Evolutionary conservation across 1,140 invertebrate genomes (phyloP).

Genomic region (Atta cephalotes): DNA sequence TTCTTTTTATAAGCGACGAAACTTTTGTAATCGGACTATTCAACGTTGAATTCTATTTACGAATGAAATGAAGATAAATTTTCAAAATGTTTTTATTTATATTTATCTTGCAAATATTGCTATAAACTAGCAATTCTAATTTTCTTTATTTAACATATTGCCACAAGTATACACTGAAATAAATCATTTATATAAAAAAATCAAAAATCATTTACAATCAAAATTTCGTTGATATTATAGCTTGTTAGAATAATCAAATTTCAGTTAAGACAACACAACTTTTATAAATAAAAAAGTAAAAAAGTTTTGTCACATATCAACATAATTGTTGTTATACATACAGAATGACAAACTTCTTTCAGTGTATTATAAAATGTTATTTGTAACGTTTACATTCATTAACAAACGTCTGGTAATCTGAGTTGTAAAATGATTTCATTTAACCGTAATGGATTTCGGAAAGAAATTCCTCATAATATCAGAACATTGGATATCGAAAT

Average conservation of each 20-base stretch:
- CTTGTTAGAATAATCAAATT: too few species aligned
- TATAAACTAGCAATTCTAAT: background rate
- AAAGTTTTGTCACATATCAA: too few species aligned
- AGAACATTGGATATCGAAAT: background rate
- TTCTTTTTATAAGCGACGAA: background rate
- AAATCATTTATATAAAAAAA: too few species aligned
- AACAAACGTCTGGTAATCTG: background rate
- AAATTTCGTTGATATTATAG: too few species aligned
- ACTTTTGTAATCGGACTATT: background rate
- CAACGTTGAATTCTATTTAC: background rate
- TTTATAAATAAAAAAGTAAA: too few species aligned
- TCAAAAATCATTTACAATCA: too few species aligned
- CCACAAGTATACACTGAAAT: background rate
- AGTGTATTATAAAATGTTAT: background rate
- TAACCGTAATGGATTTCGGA: background rate
- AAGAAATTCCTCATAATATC: background rate
- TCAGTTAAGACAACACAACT: too few species aligned
- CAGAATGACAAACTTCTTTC: too few species aligned
- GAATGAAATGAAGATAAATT: background rate
- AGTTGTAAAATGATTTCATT: background rate
- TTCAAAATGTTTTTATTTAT: background rate
- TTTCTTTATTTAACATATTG: background rate
- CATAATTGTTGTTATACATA: too few species aligned
- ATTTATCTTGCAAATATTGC: background rate
- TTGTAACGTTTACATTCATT: background rate